Percentiles rank a stretch among this genome's conserved stretches.
These are phyloP conservation scores for Bambusicola thoracicus DNA, from an alignment of 2,113 vertebrate genomes.

Conservation along the genomic window DNA sequence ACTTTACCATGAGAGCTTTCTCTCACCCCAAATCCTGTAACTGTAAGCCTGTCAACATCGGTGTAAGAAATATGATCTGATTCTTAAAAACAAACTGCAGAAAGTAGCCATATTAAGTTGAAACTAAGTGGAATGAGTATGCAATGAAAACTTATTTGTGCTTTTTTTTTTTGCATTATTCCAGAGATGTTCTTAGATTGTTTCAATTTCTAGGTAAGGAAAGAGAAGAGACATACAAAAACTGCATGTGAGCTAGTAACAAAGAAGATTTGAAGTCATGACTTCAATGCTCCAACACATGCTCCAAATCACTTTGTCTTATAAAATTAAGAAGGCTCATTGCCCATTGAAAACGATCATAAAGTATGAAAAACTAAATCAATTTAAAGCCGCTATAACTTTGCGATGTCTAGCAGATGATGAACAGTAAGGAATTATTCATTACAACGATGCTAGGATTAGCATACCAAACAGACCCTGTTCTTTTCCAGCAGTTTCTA, in stretches of 20 bases:
- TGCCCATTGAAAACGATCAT: neutral
- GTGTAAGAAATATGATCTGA: neutral
- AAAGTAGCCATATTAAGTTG: neutral
- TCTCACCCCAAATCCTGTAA: fast-evolving
- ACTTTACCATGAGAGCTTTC: neutral
- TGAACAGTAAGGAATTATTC: slow-evolving; percentile 11
- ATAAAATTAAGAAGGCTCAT: slow-evolving; percentile 4
- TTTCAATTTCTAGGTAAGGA: neutral
- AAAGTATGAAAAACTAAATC: slow-evolving; percentile 1
- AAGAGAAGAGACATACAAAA: neutral
- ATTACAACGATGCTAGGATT: neutral
- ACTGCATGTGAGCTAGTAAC: neutral
- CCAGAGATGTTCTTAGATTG: neutral
- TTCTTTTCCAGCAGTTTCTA: slow-evolving; percentile 12
- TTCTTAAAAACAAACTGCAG: neutral
- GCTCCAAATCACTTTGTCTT: neutral
- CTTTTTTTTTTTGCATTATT: neutral
- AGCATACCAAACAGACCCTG: slow-evolving; percentile 1
- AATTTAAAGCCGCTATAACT: slow-evolving; percentile 42
- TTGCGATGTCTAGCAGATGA: neutral
- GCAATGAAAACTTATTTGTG: neutral
- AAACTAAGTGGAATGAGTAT: neutral
- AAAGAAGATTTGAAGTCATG: neutral
- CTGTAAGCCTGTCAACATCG: neutral
- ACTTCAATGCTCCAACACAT: neutral